phyloP scores from a whole-genome alignment of 23 tunicate genomes.

The Phallusia fumigata region DNA sequence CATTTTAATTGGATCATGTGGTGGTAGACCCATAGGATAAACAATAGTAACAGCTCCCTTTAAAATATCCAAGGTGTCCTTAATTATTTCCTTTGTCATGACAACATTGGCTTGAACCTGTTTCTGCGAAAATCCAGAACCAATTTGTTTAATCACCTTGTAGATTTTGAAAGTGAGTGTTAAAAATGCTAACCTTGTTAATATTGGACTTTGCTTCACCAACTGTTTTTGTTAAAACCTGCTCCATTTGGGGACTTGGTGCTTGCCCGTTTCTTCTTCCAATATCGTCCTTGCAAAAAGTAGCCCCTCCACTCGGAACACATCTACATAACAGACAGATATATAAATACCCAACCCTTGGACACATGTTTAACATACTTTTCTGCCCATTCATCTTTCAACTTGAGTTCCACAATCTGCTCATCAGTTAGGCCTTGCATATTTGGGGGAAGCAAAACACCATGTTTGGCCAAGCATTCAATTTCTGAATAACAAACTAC shows the following conservation, averaged over 20 bases:
- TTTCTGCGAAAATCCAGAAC: slow-evolving; percentile 34
- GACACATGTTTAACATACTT: slow-evolving; percentile 27
- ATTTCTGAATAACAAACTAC: slow-evolving; percentile 44
- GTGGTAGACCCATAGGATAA: slow-evolving; percentile 99
- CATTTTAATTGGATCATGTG: slow-evolving; percentile 91
- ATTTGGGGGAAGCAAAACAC: slow-evolving; percentile 86
- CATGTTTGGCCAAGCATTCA: slow-evolving; percentile 86
- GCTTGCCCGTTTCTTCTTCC: slow-evolving; percentile 95
- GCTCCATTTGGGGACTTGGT: slow-evolving; percentile 89
- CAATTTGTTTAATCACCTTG: neutral
- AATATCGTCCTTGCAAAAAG: slow-evolving; percentile 75
- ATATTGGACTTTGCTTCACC: slow-evolving; percentile 84
- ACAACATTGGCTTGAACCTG: slow-evolving; percentile 68
- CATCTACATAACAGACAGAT: slow-evolving; percentile 33
- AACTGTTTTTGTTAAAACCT: slow-evolving; percentile 70
- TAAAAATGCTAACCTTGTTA: slow-evolving; percentile 44
- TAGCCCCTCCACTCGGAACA: slow-evolving; percentile 93
- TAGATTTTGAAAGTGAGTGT: too few relatives aligned
- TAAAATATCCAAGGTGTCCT: slow-evolving; percentile 74
- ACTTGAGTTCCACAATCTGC: slow-evolving; percentile 82
- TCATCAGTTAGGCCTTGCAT: slow-evolving; percentile 98
- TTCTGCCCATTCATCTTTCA: slow-evolving; percentile 94
- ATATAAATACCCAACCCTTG: neutral
- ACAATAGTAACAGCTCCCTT: slow-evolving; percentile 96
- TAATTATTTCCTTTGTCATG: slow-evolving; percentile 70